Base-by-base conservation (phyloP, 1,140 invertebrate genomes). In the Copidosoma floridanum region DNA sequence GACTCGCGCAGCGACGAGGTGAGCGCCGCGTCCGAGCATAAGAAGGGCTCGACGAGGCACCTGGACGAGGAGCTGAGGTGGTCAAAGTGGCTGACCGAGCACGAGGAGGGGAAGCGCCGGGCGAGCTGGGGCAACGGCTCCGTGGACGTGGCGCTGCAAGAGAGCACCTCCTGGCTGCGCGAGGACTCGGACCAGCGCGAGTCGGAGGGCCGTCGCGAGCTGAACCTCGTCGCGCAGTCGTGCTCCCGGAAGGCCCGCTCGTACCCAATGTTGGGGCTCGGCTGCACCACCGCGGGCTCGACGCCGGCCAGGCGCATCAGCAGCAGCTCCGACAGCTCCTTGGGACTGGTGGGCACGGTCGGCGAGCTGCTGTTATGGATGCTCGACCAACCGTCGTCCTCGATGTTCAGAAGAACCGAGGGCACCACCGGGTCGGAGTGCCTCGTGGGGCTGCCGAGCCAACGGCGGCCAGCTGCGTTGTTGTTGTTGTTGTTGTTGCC, bases 131-230 rank as follows among this genome's bases (percentile, higher is more conserved):
- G n/a, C n/a, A n/a, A n/a, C n/a, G n/a, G n/a, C 7, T 73, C 69
- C 0, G 62, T 63, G 0, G 72, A 57, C 32, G 48, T 75, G n/a
- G n/a, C n/a, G n/a, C n/a, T n/a, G n/a, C n/a, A n/a, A 0, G 77
- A 71, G 5, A 78, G 57, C 11, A 78, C 32, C 52, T 79, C 77
- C 10, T 79, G 77, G 46, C 76, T 78, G 21, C 76, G 68, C 0
- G 77, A 79, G 0, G 76, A 77, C 29, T 79, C 76, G 1, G 75
- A 79, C 77, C 77, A 78, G 7, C 68, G 72, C 1, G 76, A 76
- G 21, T 78, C 75, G 0, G 77, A 77, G 0, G 76, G 74, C 24
- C 76, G 67, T 37, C 75, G 67, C 1, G 76, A 78, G 47, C 71
- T 76, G 57, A 73, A 77, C n/a, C 74, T 71, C 3, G 76, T 77